Evolutionary conservation across 2,113 vertebrate species (phyloP).

Genomic region (Nycticryphes semicollaris): DNA sequence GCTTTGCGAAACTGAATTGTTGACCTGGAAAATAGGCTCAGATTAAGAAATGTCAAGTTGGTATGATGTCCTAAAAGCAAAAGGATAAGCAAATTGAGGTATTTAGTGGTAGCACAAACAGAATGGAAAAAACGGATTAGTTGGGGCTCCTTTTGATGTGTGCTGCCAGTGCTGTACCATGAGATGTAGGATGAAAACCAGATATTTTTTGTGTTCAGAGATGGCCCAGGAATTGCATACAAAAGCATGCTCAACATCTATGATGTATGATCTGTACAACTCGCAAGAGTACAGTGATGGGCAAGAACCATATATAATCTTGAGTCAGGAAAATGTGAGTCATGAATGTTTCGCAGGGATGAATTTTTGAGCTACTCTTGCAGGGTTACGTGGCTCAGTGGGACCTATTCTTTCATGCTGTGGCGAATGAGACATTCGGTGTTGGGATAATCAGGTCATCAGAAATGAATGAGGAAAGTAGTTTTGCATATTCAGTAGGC

Average conservation of each 20-base stretch:
- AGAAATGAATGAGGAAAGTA: not conserved
- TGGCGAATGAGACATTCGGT: not conserved
- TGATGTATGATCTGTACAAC: not conserved
- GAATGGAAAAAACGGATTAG: not conserved
- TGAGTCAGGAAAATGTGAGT: not conserved
- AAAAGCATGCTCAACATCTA: not conserved
- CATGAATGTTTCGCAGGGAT: not conserved
- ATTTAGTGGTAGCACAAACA: not conserved
- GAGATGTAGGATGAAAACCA: not conserved
- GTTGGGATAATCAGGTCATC: not conserved
- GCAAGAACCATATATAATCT: not conserved
- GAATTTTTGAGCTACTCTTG: not conserved
- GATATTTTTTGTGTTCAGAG: not conserved
- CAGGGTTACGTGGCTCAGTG: not conserved
- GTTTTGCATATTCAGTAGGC: not conserved
- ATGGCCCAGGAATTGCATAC: not conserved
- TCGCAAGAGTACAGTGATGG: not conserved
- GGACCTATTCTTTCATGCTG: not conserved
- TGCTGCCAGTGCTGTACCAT: rapidly evolving
- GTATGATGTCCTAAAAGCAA: not conserved
- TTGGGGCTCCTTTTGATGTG: not conserved
- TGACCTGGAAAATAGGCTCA: not conserved
- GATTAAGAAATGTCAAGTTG: not conserved
- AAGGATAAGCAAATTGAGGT: not conserved
- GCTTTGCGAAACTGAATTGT: not conserved